Evolutionary conservation across 1,140 invertebrate species (phyloP).

Genomic region (Heliconius congener): DNA sequence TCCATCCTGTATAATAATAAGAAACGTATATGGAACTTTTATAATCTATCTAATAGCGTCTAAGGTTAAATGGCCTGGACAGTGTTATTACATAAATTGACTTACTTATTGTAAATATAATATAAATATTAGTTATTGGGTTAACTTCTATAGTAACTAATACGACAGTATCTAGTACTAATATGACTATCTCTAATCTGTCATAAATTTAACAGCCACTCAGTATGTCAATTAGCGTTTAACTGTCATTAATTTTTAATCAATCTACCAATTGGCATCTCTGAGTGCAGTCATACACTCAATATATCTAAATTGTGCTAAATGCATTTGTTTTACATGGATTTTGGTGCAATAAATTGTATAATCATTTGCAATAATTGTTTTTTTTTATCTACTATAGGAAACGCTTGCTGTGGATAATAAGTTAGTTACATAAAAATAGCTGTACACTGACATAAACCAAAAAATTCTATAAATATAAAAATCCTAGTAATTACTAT

Average conservation of each 20-base stretch:
- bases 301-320: not conserved
- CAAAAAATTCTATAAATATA: not conserved
- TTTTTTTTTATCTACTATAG: not conserved
- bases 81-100: slow-evolving; percentile 1
- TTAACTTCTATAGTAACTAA: not conserved
- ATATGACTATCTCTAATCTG: no score
- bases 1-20: not conserved
- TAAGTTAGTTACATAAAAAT: not conserved
- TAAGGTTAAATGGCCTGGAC: slow-evolving; percentile 3
- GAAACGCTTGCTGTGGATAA: not conserved
- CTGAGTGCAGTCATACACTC: not conserved
- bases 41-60: slow-evolving; percentile 1
- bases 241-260: not conserved
- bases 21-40: not conserved
- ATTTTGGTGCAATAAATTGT: not conserved
- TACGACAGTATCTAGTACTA: no score
- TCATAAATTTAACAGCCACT: not conserved
- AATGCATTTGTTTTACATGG: not conserved
- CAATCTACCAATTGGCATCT: not conserved
- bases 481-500: not conserved
- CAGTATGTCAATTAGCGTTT: not conserved
- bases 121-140: not conserved
- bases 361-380: not conserved
- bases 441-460: not conserved
- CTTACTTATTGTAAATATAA: not conserved